Evolutionary conservation across 2,888 invertebrate species (phyloP).

Genomic region (Ophioninae sp.): DNA sequence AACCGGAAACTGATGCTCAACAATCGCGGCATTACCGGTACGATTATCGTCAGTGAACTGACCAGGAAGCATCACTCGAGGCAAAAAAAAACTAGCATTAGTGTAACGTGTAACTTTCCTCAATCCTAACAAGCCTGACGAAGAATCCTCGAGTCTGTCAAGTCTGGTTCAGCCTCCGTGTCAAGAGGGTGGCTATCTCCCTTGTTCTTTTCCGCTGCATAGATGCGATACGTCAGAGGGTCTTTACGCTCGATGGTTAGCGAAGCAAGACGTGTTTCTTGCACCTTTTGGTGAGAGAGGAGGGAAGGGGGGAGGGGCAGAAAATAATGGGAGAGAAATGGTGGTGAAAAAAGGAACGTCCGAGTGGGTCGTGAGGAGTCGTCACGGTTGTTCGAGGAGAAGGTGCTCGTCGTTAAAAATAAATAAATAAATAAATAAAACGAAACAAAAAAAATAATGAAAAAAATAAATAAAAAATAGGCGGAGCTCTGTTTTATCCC

Average conservation of each 20-base stretch:
- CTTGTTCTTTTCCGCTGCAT: background rate
- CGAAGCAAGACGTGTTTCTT: slow-evolving; percentile 51
- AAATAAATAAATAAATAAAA: slow-evolving; percentile 1
- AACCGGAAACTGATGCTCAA: no score
- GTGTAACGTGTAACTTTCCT: no score
- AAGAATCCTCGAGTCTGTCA: no score
- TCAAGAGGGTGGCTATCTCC: no score
- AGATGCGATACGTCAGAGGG: slow-evolving; percentile 44
- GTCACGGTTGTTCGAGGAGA: slow-evolving; percentile 59
- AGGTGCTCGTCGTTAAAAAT: slow-evolving; percentile 54
- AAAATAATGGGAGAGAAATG: slow-evolving; percentile 57
- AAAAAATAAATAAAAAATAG: slow-evolving; percentile 23
- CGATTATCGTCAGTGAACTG: no score
- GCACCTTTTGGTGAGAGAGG: slow-evolving; percentile 31
- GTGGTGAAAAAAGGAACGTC: slow-evolving; percentile 27
- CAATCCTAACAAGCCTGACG: no score
- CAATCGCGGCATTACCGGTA: no score
- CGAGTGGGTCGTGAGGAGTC: slow-evolving; percentile 57
- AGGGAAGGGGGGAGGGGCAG: slow-evolving; percentile 14
- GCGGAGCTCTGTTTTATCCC: slow-evolving; percentile 36
- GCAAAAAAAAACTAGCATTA: no score
- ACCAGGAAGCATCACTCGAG: no score
- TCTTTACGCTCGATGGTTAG: slow-evolving; percentile 56
- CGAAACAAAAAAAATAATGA: background rate
- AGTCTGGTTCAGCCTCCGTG: no score